These are phyloP conservation scores for Drosophila peninsularis DNA, from an alignment of 2,888 invertebrate species.

Conservation along the genomic window DNA sequence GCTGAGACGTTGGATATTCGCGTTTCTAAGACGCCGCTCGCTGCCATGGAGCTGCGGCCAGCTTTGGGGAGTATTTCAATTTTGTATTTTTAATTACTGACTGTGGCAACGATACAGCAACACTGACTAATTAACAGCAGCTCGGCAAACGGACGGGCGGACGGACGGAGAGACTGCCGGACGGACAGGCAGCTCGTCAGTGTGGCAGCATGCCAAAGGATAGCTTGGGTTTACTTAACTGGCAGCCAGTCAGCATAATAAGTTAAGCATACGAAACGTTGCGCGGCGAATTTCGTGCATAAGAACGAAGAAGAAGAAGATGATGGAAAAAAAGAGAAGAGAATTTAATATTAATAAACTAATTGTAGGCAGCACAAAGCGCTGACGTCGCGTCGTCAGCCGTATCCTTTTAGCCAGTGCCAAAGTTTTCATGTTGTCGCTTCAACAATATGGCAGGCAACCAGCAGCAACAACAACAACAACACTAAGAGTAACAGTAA, in stretches of 20 bases:
- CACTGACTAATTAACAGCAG: slow-evolving; percentile 61
- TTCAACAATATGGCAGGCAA: slow-evolving; percentile 20
- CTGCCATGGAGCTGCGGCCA: slow-evolving; percentile 3
- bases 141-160: neutral
- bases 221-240: slow-evolving; percentile 8
- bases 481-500: slow-evolving; percentile 7
- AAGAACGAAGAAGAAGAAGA: neutral
- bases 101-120: slow-evolving; percentile 34
- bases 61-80: slow-evolving; percentile 30
- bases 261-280: slow-evolving; percentile 55
- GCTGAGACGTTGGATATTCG: slow-evolving; percentile 8
- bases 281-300: slow-evolving; percentile 21
- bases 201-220: slow-evolving; percentile 10
- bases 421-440: slow-evolving; percentile 28
- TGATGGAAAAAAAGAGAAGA: neutral
- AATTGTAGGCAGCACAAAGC: slow-evolving; percentile 61
- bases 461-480: slow-evolving; percentile 13
- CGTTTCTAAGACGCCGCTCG: slow-evolving; percentile 18
- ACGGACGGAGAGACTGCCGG: neutral
- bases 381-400: slow-evolving; percentile 7
- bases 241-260: slow-evolving; percentile 39
- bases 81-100: slow-evolving; percentile 62
- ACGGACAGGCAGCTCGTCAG: slow-evolving; percentile 9
- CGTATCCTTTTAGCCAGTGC: slow-evolving; percentile 15
- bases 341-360: slow-evolving; percentile 72